Evolutionary conservation across 2,888 invertebrate genomes (phyloP), one percentile per base, ranked within the genome.

Genomic region (Drosophila kanekoi): DNA sequence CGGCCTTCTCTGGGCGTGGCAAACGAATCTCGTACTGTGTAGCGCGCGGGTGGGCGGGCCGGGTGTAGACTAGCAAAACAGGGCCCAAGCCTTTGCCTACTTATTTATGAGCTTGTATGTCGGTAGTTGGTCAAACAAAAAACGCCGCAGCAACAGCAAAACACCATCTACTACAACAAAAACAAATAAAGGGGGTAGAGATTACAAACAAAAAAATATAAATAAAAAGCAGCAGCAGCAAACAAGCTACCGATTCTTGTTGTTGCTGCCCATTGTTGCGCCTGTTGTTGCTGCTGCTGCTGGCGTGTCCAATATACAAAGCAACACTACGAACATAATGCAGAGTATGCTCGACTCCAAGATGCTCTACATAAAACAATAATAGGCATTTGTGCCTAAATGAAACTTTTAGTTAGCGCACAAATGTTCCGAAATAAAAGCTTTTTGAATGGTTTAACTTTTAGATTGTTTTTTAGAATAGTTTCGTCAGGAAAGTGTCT

Each of bases 81-180:
- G 48, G 45, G 67, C 45, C 69, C 62, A 61, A 78, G 73, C 84
- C 84, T 77, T 83, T 84, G 72, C 81, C 83, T 84, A 84, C 84
- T 83, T 83, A 83, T 83, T 83, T 83, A 83, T 83, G 84, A 87
- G 81, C 81, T 87, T 81, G 85, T 77, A 81, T 79, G 83, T 79
- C 79, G 74, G 74, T 79, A 79, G 84, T 87, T 81, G 83, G 82
- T 83, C 86, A 83, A 86, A 86, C 73, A 79, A 77, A 69, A 74
- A 66, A 54, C 40, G 43, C 60, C 74, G 59, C 65, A 56, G 13
- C 32, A 52, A 47, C 65, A 66, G 23, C 44, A 69, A 53, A 69
- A 53, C 48, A 59, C 44, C 49, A 70, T 5, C 69, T 67, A 54
- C 48, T 57, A 41, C 41, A 61, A 20, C 40, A 60, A 14, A 38